A percentile compares a stretch with the other conserved stretches of the same genome.
Evolutionary conservation across 2,888 invertebrate species (phyloP).

Genomic region (Chorisops tibialis): DNA sequence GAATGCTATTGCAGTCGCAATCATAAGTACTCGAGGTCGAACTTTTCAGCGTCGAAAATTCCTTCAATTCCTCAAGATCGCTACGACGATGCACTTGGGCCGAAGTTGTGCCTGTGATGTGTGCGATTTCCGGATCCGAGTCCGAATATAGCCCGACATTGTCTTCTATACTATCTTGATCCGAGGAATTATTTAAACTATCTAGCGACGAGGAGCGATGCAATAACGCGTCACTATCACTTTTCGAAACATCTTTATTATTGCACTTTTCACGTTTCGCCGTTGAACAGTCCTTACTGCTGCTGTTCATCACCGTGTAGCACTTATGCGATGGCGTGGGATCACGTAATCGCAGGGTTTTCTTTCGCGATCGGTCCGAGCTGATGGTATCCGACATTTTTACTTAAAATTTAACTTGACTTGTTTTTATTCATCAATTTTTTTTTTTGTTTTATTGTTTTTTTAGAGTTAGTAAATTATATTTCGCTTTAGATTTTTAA

Average conservation of each 20-base stretch:
- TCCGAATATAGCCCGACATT: conserved; percentile 59
- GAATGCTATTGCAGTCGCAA: conserved; percentile 42
- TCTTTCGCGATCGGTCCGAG: conserved; percentile 29
- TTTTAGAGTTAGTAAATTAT: too few species aligned
- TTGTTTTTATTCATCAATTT: conserved; percentile 14
- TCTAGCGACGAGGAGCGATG: conserved; percentile 59
- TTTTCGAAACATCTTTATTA: conserved; percentile 27
- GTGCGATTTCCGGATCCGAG: conserved; percentile 64
- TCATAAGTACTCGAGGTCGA: conserved; percentile 47
- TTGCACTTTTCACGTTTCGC: conserved; percentile 28
- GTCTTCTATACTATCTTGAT: conserved; percentile 61
- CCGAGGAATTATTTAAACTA: conserved; percentile 67
- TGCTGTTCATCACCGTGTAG: conserved; percentile 41
- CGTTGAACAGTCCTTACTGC: conserved; percentile 6
- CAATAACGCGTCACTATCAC: conserved; percentile 34
- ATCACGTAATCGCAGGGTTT: conserved; percentile 34
- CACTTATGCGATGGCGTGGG: conserved; percentile 52
- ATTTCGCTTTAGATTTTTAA: too few species aligned
- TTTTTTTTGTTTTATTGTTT: too few species aligned
- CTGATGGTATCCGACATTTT: conserved; percentile 47
- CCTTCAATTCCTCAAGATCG: conserved; percentile 49
- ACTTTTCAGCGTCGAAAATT: conserved; percentile 38
- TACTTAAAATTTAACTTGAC: conserved; percentile 1
- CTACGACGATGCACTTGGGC: conserved; percentile 48
- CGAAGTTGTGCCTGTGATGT: conserved; percentile 49